Conservation (phyloP, 2,888 invertebrate genomes). For the Drosophila antonietae region DNA sequence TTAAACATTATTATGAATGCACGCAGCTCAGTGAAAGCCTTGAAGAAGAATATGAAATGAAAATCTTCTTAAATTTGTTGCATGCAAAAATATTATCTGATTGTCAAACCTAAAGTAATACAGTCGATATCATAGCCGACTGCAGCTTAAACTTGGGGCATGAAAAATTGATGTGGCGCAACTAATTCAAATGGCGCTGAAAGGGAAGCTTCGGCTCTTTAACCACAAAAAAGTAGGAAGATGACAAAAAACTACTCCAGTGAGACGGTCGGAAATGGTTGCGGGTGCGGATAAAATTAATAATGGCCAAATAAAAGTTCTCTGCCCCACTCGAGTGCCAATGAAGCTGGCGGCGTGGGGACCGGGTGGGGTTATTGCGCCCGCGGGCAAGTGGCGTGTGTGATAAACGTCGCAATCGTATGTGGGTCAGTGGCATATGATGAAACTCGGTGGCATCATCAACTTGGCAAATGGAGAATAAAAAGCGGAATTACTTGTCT, state of each 20-base stretch:
- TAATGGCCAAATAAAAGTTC: conserved; percentile 61
- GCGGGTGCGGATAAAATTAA: conserved; percentile 35
- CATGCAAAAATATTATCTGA: neutral
- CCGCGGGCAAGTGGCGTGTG: conserved; percentile 29
- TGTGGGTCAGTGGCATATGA: conserved; percentile 65
- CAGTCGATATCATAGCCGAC: neutral
- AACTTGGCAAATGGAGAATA: conserved; percentile 15
- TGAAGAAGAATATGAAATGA: no score
- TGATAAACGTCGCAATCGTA: conserved; percentile 60
- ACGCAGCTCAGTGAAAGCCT: no score
- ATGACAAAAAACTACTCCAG: neutral
- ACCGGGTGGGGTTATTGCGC: conserved; percentile 3
- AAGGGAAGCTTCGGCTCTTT: conserved; percentile 24
- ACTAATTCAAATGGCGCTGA: conserved; percentile 43
- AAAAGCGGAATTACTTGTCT: conserved; percentile 45
- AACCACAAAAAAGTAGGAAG: conserved; percentile 7
- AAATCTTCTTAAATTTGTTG: no score
- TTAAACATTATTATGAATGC: neutral
- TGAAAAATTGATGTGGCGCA: conserved; percentile 40
- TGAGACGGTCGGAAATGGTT: neutral
- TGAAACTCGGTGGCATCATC: conserved; percentile 40
- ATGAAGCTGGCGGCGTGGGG: neutral
- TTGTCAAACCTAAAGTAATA: neutral
- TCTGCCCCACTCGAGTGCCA: conserved; percentile 37
- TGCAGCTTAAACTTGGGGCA: conserved; percentile 9